Base-by-base conservation (phyloP, 2,888 invertebrate species). In the Coremacera marginata region DNA sequence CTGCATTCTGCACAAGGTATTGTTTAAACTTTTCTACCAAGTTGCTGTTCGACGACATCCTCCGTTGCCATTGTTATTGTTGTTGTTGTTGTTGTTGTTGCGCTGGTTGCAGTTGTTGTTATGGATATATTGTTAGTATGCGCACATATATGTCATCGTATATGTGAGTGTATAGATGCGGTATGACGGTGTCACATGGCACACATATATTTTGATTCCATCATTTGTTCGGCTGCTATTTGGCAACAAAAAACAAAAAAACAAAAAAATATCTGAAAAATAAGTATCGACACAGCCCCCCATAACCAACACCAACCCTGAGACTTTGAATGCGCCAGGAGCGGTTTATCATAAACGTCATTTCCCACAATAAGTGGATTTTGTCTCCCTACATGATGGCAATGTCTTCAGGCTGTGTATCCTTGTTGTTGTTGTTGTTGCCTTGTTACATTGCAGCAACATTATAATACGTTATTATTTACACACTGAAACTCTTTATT, bases 191-290 rank as follows among this genome's bases (percentile, higher is more conserved):
- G 57, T 71, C 71, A 71, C 57, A 31, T 55, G 57, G 25, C 37
- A 74, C 67, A 67, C 65, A 65, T 74, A 55, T 74, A 74, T 74
- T 74, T 74, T 74, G 74, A 74, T 74, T 74, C 74, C 74, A 74
- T 74, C 67, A 74, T 74, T 74, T 74, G 67, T 74, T 74, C 67
- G 67, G 65, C 55, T 55, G 22, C 65, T 22, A 25, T 62, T 71
- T 44, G 57, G 25, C 34, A 60, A 71, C 60, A 57, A 34, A 44
- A 22, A 34, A 57, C 31, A n/a, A 16, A 34, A 70, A 19, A 70
- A 57, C 55, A 19, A 55, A 19, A 55, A 27, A 44, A 7, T n/a
- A 11, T 16, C 14, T 16, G 37, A 57, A 57, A 34, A 57, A 52
- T 11, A 55, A 14, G 34, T 14, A 25, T 62, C 31, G 72, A 70